Conservation (phyloP, 2,113 vertebrate species). For the Platycercus adscitus region DNA sequence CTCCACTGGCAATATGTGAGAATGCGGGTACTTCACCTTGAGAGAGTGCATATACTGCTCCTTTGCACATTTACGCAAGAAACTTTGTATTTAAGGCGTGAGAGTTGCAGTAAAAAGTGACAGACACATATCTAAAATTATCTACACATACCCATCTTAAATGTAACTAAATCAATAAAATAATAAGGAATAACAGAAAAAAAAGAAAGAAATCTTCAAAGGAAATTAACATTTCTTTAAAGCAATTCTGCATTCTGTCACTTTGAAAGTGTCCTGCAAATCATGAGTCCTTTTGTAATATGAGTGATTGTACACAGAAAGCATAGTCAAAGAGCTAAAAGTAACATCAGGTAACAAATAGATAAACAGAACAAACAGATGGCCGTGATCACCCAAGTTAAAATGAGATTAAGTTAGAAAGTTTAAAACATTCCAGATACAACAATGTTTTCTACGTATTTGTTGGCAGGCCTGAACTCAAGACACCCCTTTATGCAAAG, state of each 20-base stretch:
- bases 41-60: background rate
- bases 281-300: background rate
- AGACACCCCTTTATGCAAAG: background rate
- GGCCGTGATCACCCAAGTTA: accelerated
- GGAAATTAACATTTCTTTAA: background rate
- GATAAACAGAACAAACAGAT: background rate
- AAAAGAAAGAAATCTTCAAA: background rate
- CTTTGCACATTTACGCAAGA: background rate
- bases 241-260: background rate
- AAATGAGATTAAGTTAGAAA: background rate
- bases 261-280: background rate
- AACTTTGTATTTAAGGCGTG: background rate
- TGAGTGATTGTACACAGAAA: background rate
- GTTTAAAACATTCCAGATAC: background rate
- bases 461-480: background rate
- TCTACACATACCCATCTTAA: background rate
- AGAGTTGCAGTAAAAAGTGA: background rate
- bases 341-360: background rate
- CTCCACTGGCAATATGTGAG: background rate
- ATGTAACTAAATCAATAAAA: background rate
- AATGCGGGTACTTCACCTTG: background rate
- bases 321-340: background rate
- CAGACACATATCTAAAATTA: background rate
- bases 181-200: background rate
- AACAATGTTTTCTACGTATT: background rate